Evolutionary conservation across 2,888 invertebrate genomes (phyloP), one percentile per base, ranked within the genome.

Genomic region (Eugnorisma glareosa): DNA sequence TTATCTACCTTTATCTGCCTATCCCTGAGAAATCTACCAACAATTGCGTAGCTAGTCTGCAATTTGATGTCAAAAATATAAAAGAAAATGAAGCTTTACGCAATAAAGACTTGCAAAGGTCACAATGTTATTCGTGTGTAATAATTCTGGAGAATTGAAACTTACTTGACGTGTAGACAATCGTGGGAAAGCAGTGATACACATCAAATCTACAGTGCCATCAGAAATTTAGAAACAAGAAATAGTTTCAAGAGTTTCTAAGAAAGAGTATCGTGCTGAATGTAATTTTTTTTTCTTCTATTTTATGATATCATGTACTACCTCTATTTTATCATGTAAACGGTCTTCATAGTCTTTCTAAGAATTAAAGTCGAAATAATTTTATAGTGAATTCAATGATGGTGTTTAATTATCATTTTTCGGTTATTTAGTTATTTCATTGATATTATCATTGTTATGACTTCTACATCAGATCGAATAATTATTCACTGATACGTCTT

Each of bases 151-250:
- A 31, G 68, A 85, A 81, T 85, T 79, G 70, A 75, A 75, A 79
- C 74, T 82, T 73, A 77, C 66, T 76, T 79, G 81, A 82, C 37
- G 51, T 68, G 74, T 64, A 86, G 77, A 81, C 83, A 78, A 79
- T 86, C 88, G 88, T 88, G 88, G 88, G 88, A 88, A 89, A 83
- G 81, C 59, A 74, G 31, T 71, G 51, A 63, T 88, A 88, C 57
- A 74, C 77, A 87, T 88, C 86, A 86, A 76, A 66, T 87, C 89
- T 80, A 70, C 81, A 81, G 71, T 83, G 75, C 77, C 77, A 88
- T 87, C 88, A 80, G 64, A 59, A 72, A 54, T 73, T 83, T 73
- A 81, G 68, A 73, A 79, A 79, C 37, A 69, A 61, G 69, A 77
- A 69, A 82, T 81, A 64, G 35, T 5, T 24, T 69, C n/a, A 70